phyloP scores from a whole-genome alignment of 1,140 invertebrate genomes.

The Triops longicaudatus region DNA sequence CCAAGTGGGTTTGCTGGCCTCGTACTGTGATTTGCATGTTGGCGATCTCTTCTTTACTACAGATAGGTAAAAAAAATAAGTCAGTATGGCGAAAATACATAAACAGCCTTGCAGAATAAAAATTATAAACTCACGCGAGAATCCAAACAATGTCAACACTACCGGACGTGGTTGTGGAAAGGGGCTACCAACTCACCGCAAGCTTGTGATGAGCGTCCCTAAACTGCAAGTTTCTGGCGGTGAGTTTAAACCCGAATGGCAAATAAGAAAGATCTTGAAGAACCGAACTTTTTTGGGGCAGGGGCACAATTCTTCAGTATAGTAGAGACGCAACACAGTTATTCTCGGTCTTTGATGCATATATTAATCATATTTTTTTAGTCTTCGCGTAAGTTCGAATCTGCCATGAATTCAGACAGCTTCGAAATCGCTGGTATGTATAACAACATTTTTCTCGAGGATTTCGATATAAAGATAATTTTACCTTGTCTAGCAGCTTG shows the following conservation, averaged over 20 bases:
- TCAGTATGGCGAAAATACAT: neutral
- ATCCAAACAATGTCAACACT: neutral
- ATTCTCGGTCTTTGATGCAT: neutral
- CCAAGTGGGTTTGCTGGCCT: conserved; percentile 48
- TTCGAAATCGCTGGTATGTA: too few relatives aligned
- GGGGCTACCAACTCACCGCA: neutral
- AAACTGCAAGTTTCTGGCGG: neutral
- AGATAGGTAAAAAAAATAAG: neutral
- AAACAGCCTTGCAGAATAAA: neutral
- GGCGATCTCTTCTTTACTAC: conserved; percentile 25
- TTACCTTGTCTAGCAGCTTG: too few relatives aligned
- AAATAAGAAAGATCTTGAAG: neutral
- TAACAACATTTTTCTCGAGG: too few relatives aligned
- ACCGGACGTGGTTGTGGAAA: neutral
- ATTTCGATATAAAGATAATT: too few relatives aligned
- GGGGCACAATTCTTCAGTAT: too few relatives aligned
- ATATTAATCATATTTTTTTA: neutral
- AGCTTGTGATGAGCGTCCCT: neutral
- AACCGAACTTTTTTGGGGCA: neutral
- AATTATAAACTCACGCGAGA: conserved; percentile 15
- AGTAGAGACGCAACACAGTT: neutral
- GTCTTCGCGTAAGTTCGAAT: too few relatives aligned
- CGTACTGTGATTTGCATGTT: conserved; percentile 58
- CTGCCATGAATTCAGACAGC: too few relatives aligned
- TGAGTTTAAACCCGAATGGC: neutral